phyloP scores from a whole-genome alignment of 1,140 invertebrate genomes.

The Drosophila nigromelanica region DNA sequence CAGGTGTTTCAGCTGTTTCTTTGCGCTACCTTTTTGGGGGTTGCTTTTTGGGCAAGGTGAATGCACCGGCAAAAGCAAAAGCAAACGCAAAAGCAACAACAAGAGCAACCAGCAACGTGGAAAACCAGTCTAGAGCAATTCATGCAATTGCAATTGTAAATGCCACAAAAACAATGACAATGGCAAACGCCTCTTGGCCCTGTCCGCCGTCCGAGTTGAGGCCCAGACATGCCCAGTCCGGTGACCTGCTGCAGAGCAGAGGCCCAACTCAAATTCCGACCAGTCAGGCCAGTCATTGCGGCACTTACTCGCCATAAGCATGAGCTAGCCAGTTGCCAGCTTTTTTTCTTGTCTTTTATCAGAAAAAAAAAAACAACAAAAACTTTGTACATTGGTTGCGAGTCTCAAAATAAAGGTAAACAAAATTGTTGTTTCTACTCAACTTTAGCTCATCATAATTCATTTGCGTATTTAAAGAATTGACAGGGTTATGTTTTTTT shows the following conservation, averaged over 20 bases:
- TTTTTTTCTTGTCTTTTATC: slow-evolving; percentile 23
- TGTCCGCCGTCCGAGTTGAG: slow-evolving; percentile 2
- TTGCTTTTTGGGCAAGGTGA: slow-evolving; percentile 67
- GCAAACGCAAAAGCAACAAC: background rate
- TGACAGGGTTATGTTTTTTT: background rate
- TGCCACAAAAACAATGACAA: slow-evolving; percentile 65
- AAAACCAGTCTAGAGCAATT: slow-evolving; percentile 66
- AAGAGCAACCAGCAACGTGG: background rate
- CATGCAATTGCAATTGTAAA: slow-evolving; percentile 48
- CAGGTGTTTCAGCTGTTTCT: slow-evolving; percentile 60
- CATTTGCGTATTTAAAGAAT: background rate
- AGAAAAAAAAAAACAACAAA: slow-evolving; percentile 5
- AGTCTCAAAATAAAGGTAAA: background rate
- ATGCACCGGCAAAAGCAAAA: slow-evolving; percentile 43
- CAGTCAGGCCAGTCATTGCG: slow-evolving; percentile 71
- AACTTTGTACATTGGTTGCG: slow-evolving; percentile 10
- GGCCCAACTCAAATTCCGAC: slow-evolving; percentile 45
- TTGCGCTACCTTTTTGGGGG: slow-evolving; percentile 40
- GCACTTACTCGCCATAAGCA: slow-evolving; percentile 66
- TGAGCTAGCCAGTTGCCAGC: slow-evolving; percentile 43
- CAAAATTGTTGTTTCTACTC: slow-evolving; percentile 2
- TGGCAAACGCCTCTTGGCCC: slow-evolving; percentile 41
- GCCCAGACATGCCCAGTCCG: slow-evolving; percentile 28
- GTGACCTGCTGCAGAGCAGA: slow-evolving; percentile 19
- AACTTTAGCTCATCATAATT: background rate